Evolutionary conservation across 2,797 vertebrate species (phyloP), one percentile per base, ranked within the genome.

Genomic region (Carapus acus): DNA sequence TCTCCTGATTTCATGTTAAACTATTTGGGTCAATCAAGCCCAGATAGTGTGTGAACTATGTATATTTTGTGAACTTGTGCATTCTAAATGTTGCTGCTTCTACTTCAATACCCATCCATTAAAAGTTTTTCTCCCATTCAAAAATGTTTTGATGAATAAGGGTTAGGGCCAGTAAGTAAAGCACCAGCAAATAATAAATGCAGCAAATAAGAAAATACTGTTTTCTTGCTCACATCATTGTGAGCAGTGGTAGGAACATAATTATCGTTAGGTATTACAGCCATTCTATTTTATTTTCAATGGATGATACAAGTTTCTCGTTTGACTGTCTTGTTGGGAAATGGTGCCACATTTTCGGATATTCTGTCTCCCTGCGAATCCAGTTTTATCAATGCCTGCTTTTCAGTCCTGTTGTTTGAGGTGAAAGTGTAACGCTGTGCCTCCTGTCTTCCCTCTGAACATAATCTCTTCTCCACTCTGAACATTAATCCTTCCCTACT

Each of bases 401-500:
- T 76, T 73, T 67, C 69, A 62, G 68, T 73, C 40, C 62, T 48
- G 63, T 83, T 84, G 80, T 85, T 83, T 51, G 72, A 75, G 76
- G 80, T 82, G 79, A 85, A 84, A 82, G 76, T 82, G 71, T 79
- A 71, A 67, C 73, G 13, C 61, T 73, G 73, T 81, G 83, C 81
- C 76, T 77, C 68, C 74, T 78, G 77, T 82, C 79, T 86, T 83
- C 78, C 79, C 73, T 75, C 76, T 69, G 76, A 85, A 84, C 81
- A 79, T 85, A 87, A 88, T 87, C 83, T 87, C 77, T 82, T 87
- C 76, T 75, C 86, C 81, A 73, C 80, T 85, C 72, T 80, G 73
- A 87, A 86, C 87, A 88, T 87, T 86, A 84, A 83, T 85, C 80
- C 84, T 80, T 71, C 78, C 79, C 81, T 84, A 82, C 85, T 87